A percentile compares a stretch with the other conserved stretches of the same genome.
Evolutionary conservation across 2,797 vertebrate genomes (phyloP).

Genomic region (Kryptopterus vitreolus): DNA sequence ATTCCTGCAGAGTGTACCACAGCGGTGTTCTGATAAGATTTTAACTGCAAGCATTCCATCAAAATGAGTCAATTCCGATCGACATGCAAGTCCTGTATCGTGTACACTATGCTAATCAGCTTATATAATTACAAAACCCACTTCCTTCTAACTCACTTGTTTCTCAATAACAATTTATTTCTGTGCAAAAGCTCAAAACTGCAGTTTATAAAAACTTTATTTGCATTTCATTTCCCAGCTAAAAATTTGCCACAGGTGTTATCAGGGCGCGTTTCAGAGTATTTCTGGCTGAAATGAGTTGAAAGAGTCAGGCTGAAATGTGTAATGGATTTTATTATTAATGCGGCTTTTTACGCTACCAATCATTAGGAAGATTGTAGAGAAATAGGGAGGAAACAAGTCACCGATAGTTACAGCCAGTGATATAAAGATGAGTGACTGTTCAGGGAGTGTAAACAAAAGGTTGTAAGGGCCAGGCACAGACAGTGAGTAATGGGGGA

Average conservation of each 20-base stretch:
- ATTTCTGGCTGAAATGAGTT: background rate
- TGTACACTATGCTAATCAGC: background rate
- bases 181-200: background rate
- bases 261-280: background rate
- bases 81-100: background rate
- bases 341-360: background rate
- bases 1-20: background rate
- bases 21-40: background rate
- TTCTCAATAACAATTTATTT: background rate
- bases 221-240: background rate
- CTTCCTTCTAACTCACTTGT: background rate
- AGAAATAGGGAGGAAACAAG: background rate
- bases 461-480: slow-evolving; percentile 7
- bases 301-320: background rate
- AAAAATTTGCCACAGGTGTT: background rate
- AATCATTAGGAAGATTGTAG: background rate
- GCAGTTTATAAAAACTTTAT: background rate
- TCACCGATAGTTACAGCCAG: background rate
- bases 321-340: too few species aligned
- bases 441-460: slow-evolving; percentile 15
- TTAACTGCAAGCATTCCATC: background rate
- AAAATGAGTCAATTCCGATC: background rate
- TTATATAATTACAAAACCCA: background rate
- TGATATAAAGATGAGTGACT: slow-evolving; percentile 15
- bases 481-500: slow-evolving; percentile 18